Conservation (phyloP, 2,113 vertebrate species). For the Clinocottus analis region DNA sequence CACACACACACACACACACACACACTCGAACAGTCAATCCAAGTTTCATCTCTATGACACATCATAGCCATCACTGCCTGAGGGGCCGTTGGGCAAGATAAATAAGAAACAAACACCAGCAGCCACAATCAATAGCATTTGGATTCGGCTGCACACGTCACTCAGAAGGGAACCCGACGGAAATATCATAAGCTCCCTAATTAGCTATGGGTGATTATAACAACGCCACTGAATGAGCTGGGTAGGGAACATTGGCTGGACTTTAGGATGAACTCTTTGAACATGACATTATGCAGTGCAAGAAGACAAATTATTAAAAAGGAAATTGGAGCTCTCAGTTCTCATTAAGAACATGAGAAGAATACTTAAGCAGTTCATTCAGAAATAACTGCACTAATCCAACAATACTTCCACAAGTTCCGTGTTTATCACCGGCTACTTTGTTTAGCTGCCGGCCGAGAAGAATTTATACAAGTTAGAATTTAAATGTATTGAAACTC, state of each 20-base stretch:
- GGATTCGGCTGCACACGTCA: constrained; percentile 51
- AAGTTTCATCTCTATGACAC: constrained; percentile 46
- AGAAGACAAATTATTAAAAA: constrained; percentile 20
- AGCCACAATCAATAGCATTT: constrained; percentile 43
- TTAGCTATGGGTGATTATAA: constrained; percentile 63
- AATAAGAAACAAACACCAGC: constrained; percentile 35
- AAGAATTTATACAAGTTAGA: background rate
- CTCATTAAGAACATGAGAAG: background rate
- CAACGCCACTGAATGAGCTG: constrained; percentile 20
- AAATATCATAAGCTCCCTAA: constrained; percentile 56
- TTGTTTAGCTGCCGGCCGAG: background rate
- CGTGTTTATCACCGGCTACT: background rate
- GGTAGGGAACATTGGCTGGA: constrained; percentile 31
- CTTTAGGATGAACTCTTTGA: constrained; percentile 3
- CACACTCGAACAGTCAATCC: no score
- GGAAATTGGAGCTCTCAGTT: constrained; percentile 18
- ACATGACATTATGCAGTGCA: background rate
- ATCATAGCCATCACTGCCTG: constrained; percentile 20
- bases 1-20: no score
- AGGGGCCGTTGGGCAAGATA: background rate
- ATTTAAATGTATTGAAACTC: background rate
- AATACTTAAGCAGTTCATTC: constrained; percentile 4
- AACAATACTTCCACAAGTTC: background rate
- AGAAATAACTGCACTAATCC: constrained; percentile 20
- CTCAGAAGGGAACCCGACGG: constrained; percentile 23